Percentiles rank a stretch among this genome's conserved stretches.
phyloP scores from a whole-genome alignment of 2,113 vertebrate genomes.

The Trachemys scripta region DNA sequence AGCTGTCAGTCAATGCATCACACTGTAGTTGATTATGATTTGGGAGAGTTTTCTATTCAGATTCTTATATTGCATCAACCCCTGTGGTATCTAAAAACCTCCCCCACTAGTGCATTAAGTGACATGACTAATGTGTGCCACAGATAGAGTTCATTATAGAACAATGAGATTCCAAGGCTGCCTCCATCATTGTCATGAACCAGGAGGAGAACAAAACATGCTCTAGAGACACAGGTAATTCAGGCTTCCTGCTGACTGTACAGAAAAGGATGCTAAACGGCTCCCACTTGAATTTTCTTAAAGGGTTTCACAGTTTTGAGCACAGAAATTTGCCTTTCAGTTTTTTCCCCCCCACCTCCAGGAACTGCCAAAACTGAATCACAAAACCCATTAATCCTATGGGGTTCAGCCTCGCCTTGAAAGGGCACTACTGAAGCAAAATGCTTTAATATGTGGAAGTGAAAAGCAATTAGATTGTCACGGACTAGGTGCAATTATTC shows the following conservation, averaged over 20 bases:
- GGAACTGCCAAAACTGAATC: not conserved
- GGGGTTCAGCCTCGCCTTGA: not conserved
- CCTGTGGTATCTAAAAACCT: too few species aligned
- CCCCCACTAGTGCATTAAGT: not conserved
- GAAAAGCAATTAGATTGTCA: slow-evolving; percentile 51
- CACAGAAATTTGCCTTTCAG: not conserved
- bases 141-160: not conserved
- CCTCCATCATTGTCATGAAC: not conserved
- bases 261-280: not conserved
- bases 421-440: not conserved
- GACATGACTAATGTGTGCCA: too few species aligned
- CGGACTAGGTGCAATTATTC: slow-evolving; percentile 44
- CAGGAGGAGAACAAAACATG: not conserved
- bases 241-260: not conserved
- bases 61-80: not conserved
- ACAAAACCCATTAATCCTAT: not conserved
- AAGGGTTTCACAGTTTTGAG: not conserved
- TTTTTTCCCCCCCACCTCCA: not conserved
- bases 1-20: not conserved
- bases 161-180: not conserved
- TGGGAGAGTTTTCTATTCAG: not conserved
- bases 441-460: slow-evolving; percentile 12
- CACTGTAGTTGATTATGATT: too few species aligned
- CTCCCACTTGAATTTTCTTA: not conserved
- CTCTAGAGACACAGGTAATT: not conserved